Evolutionary conservation across 2,113 vertebrate species (phyloP).

Genomic region (Pseudorasbora parva): DNA sequence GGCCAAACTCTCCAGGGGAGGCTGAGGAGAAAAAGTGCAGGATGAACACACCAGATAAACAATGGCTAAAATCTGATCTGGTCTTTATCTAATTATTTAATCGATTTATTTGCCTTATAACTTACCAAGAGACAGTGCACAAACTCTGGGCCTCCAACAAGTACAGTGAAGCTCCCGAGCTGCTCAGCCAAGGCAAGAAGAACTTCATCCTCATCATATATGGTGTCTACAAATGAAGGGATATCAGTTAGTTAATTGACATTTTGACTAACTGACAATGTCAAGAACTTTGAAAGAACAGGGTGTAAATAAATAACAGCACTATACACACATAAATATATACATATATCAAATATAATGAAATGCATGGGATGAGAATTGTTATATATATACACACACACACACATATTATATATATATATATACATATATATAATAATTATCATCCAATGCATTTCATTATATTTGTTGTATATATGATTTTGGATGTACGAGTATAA

Average conservation of each 20-base stretch:
- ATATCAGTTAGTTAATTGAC: neutral
- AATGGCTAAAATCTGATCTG: neutral
- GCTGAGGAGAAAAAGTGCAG: conserved; percentile 67
- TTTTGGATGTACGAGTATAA: too few species aligned
- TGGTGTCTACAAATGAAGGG: conserved; percentile 79
- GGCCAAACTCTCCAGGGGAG: conserved; percentile 89
- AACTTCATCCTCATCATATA: conserved; percentile 93
- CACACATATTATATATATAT: too few species aligned
- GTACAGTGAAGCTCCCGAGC: conserved; percentile 88
- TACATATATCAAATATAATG: too few species aligned
- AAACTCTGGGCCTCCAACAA: conserved; percentile 89
- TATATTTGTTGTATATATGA: too few species aligned
- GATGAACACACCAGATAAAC: neutral
- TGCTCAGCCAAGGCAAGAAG: conserved; percentile 89
- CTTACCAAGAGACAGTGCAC: conserved; percentile 90
- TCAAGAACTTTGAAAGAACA: conserved; percentile 8
- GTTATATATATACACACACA: too few species aligned
- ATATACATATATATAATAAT: too few species aligned
- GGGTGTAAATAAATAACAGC: neutral
- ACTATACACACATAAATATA: neutral
- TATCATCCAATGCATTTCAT: too few species aligned
- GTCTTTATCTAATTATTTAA: neutral
- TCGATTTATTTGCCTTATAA: neutral
- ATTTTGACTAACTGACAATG: neutral
- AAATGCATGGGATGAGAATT: too few species aligned